Conservation (phyloP, 35 echinoderm and acorn worm genomes). For the Stichopus chloronotus region DNA sequence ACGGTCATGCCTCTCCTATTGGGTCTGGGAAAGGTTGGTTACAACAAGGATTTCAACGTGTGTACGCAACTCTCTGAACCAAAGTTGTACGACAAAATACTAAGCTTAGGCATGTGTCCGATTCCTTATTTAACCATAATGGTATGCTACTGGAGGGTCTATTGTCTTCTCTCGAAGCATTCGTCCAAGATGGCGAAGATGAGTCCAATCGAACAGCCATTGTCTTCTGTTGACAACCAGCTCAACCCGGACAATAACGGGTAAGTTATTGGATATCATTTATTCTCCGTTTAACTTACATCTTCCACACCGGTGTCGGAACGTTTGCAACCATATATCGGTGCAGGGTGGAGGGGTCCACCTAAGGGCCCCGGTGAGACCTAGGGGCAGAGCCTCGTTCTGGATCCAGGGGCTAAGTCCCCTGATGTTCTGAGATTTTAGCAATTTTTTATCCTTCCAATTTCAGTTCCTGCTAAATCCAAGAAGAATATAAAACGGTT, state of each 20-base stretch:
- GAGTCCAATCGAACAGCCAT: background rate
- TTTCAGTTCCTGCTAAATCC: too few relatives aligned
- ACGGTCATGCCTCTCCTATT: background rate
- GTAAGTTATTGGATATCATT: constrained; percentile 14
- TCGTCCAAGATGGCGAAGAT: background rate
- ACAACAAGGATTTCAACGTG: constrained; percentile 22
- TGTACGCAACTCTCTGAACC: constrained; percentile 35
- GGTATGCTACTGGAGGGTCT: constrained; percentile 36
- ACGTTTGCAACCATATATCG: too few relatives aligned
- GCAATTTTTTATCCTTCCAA: too few relatives aligned
- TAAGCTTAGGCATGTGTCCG: constrained; percentile 37
- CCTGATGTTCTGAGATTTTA: too few relatives aligned
- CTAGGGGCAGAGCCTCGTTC: too few relatives aligned
- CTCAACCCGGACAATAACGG: background rate
- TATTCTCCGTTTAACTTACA: background rate
- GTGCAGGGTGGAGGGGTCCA: too few relatives aligned
- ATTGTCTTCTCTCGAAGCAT: background rate
- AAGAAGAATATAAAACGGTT: too few relatives aligned
- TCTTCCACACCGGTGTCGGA: too few relatives aligned
- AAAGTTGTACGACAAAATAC: constrained; percentile 28
- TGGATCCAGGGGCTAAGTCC: too few relatives aligned
- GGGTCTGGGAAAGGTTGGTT: constrained; percentile 23
- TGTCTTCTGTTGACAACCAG: constrained; percentile 15
- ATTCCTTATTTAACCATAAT: constrained; percentile 36
- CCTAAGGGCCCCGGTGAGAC: too few relatives aligned